Evolutionary conservation across 1,140 invertebrate genomes (phyloP).

Genomic region (Tribolium madens): DNA sequence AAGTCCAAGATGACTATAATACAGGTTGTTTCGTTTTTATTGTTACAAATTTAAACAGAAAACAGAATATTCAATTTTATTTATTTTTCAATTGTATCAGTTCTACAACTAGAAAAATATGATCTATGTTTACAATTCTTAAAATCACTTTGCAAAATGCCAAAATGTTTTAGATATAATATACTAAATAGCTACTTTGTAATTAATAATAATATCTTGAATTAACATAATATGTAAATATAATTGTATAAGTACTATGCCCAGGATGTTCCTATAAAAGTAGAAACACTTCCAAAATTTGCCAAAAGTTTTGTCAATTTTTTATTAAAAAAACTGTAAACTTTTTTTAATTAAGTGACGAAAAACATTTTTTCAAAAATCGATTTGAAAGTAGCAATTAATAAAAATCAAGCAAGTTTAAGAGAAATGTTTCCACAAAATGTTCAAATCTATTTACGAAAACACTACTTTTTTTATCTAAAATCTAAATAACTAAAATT

Average conservation of each 20-base stretch:
- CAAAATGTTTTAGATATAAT: not conserved
- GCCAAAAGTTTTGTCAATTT: not conserved
- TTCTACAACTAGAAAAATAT: no score
- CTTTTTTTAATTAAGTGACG: not conserved
- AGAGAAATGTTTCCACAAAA: no score
- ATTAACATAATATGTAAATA: no score
- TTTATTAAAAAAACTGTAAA: not conserved
- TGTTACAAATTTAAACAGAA: no score
- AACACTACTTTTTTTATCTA: not conserved
- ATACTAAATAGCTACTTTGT: not conserved
- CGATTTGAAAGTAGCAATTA: no score
- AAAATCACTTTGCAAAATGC: no score
- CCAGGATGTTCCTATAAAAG: not conserved
- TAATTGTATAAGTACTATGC: conserved; percentile 7
- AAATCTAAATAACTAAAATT: not conserved
- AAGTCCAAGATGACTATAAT: no score
- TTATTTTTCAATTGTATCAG: no score
- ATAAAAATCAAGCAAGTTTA: no score
- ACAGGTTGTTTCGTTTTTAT: no score
- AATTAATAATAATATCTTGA: not conserved
- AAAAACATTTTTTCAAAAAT: not conserved
- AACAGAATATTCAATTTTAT: no score
- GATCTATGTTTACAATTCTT: no score
- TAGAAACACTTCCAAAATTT: not conserved
- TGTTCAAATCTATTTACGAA: not conserved